Evolutionary conservation across 2,797 vertebrate species (phyloP).

Genomic region (Mionectes olivaceus): DNA sequence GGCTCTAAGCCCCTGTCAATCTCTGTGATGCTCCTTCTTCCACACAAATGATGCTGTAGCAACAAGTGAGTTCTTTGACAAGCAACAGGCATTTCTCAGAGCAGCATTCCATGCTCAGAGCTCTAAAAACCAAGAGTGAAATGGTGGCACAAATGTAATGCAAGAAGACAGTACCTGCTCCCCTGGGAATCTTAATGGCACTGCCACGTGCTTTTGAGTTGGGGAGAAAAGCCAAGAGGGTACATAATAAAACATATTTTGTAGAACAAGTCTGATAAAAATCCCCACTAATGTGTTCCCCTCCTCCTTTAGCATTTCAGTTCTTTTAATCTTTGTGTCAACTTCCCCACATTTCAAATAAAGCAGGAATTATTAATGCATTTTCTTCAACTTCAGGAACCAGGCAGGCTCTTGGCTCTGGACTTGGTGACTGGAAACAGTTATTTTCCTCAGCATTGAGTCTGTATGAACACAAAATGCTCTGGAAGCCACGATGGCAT

Average conservation of each 20-base stretch:
- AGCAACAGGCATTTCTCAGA: background rate
- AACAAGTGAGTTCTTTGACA: background rate
- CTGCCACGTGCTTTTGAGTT: background rate
- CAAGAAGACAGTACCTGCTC: background rate
- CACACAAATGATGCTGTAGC: background rate
- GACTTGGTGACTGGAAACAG: background rate
- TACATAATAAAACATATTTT: slow-evolving; percentile 1
- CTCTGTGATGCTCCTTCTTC: background rate
- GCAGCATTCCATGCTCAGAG: background rate
- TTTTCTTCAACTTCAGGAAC: background rate
- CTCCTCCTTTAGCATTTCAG: background rate
- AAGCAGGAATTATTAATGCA: background rate
- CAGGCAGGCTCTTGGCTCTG: background rate
- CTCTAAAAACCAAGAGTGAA: background rate
- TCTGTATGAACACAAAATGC: background rate
- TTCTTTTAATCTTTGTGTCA: background rate
- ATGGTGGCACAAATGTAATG: background rate
- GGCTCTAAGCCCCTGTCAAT: background rate
- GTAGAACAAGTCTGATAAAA: background rate
- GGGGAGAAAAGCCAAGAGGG: background rate
- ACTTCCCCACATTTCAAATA: background rate
- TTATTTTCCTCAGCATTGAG: background rate
- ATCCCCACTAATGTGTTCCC: background rate
- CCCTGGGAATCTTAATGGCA: background rate
- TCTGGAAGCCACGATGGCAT: background rate